Conservation (phyloP, 2,888 invertebrate species). For the Cheilosia vulpina region DNA sequence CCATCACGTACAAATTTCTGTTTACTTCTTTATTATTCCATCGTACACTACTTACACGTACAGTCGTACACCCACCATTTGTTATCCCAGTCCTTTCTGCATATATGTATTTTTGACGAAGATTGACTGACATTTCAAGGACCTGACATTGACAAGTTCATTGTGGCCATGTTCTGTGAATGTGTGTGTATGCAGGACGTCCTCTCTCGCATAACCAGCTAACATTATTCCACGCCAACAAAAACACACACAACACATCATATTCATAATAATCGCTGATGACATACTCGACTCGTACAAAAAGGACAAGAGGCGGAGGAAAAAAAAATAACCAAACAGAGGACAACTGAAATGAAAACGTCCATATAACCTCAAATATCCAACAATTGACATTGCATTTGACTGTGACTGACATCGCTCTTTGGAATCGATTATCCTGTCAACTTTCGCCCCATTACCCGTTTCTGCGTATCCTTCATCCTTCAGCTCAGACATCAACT, state of each 20-base stretch:
- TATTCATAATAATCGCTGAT: conserved; percentile 69
- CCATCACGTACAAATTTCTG: conserved; percentile 23
- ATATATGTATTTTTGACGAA: conserved; percentile 42
- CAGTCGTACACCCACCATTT: conserved; percentile 13
- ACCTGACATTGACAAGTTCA: conserved; percentile 75
- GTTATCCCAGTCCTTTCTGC: conserved; percentile 14
- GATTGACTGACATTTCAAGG: conserved; percentile 73
- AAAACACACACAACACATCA: conserved; percentile 26
- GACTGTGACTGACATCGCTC: conserved; percentile 74
- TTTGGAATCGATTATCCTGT: conserved; percentile 74
- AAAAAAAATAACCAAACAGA: conserved; percentile 13
- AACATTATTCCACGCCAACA: conserved; percentile 22
- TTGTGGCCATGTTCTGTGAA: conserved; percentile 44
- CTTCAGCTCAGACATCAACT: conserved; percentile 45
- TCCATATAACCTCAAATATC: conserved; percentile 52
- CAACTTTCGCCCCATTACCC: conserved; percentile 73
- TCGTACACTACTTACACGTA: not conserved
- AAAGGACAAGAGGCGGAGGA: conserved; percentile 27
- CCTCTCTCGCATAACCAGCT: conserved; percentile 41
- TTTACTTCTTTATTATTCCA: not conserved
- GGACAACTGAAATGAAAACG: conserved; percentile 49
- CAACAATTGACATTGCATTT: conserved; percentile 70
- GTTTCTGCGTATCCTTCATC: conserved; percentile 56
- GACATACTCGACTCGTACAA: conserved; percentile 32
- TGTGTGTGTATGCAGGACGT: conserved; percentile 18